phyloP scores from a whole-genome alignment of 2,797 vertebrate genomes.

The Chiroxiphia lanceolata region DNA sequence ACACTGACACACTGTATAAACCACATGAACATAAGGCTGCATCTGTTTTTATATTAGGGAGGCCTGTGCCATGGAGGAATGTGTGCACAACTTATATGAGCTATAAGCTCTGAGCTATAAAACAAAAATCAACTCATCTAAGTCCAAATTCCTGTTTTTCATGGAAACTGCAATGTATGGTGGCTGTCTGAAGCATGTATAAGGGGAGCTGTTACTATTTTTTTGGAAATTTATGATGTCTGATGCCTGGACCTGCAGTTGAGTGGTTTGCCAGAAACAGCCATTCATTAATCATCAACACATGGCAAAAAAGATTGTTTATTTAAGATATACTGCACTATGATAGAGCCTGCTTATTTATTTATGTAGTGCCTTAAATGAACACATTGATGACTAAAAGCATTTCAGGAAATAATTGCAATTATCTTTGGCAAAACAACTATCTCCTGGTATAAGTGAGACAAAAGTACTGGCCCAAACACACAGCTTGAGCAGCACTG shows the following conservation, averaged over 20 bases:
- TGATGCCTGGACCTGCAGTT: slow-evolving; percentile 33
- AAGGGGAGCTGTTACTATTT: slow-evolving; percentile 35
- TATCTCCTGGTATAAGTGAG: neutral
- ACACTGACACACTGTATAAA: neutral
- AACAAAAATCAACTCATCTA: slow-evolving; percentile 37
- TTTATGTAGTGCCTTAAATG: neutral
- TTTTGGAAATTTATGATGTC: neutral
- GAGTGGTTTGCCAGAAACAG: slow-evolving; percentile 53
- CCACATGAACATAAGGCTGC: neutral
- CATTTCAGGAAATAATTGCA: neutral
- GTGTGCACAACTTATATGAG: slow-evolving; percentile 31
- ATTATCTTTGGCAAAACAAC: neutral
- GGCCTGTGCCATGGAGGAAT: slow-evolving; percentile 22
- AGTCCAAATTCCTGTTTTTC: slow-evolving; percentile 64
- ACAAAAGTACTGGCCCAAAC: neutral
- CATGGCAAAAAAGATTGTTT: neutral
- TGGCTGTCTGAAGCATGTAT: slow-evolving; percentile 3
- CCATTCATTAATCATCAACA: slow-evolving; percentile 30
- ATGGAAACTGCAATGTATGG: slow-evolving; percentile 57
- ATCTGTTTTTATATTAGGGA: slow-evolving; percentile 41
- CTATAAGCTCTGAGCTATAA: slow-evolving; percentile 45
- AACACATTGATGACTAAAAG: neutral
- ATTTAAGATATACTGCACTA: neutral
- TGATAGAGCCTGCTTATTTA: neutral
- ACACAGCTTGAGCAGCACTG: neutral